These are phyloP conservation scores for Sipha maydis DNA, from an alignment of 2,888 invertebrate genomes.

Conservation along the genomic window DNA sequence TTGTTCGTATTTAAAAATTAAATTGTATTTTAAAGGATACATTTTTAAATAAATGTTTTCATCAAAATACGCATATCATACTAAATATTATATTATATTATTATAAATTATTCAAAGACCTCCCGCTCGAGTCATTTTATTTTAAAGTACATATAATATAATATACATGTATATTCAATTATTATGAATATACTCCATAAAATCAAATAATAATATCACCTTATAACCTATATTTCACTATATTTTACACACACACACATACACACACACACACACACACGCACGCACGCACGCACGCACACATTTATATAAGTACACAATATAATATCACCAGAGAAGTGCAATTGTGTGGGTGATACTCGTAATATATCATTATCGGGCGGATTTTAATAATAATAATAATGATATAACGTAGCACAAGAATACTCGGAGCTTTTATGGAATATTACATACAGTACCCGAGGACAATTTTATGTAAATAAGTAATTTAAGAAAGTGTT, in stretches of 20 bases:
- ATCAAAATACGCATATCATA: no score
- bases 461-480: constrained; percentile 26
- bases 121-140: not conserved
- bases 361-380: not conserved
- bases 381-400: not conserved
- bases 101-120: not conserved
- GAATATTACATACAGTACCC: not conserved
- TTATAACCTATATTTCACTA: not conserved
- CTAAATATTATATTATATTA: no score
- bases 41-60: no score
- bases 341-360: not conserved
- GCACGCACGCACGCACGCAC: no score
- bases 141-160: not conserved
- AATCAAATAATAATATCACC: not conserved
- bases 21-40: not conserved
- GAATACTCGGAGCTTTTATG: not conserved
- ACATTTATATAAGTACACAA: no score
- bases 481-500: not conserved
- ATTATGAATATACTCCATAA: not conserved
- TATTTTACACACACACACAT: no score
- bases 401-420: not conserved
- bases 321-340: not conserved
- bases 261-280: no score
- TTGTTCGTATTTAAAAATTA: not conserved
- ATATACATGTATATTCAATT: not conserved